phyloP scores from a whole-genome alignment of 2,113 vertebrate species.

The Marcusenius ussheri region DNA sequence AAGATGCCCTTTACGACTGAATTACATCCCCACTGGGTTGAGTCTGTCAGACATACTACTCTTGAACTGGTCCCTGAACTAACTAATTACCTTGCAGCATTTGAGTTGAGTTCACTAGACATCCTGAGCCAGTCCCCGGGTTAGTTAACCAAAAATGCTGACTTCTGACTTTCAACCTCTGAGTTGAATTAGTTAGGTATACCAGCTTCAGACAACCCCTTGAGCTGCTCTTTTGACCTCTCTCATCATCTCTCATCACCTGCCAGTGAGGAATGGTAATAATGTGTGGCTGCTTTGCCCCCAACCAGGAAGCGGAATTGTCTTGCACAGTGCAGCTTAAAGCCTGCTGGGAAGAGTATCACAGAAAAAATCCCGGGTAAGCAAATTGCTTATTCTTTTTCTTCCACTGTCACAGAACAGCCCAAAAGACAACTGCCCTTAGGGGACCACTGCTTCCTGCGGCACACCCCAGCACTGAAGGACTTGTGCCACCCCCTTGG shows the following conservation, averaged over 20 bases:
- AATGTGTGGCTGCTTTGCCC: background rate
- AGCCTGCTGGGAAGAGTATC: background rate
- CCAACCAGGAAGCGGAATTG: background rate
- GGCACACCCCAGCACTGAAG: background rate
- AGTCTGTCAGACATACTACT: constrained; percentile 34
- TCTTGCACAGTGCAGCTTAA: background rate
- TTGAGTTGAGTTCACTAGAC: background rate
- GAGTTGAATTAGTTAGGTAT: background rate
- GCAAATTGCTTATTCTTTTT: background rate
- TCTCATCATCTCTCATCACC: background rate
- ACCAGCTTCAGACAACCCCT: background rate
- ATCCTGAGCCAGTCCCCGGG: background rate
- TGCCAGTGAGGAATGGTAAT: background rate
- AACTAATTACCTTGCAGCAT: background rate
- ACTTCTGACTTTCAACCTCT: background rate
- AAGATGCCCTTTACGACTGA: background rate
- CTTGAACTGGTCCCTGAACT: background rate
- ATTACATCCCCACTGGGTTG: constrained; percentile 28
- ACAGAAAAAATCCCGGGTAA: background rate
- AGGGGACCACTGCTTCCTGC: background rate
- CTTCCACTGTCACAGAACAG: background rate
- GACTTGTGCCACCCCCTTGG: background rate
- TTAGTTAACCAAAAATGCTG: background rate
- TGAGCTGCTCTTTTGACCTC: background rate
- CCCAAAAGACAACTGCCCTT: background rate